These are phyloP conservation scores for Notothenia coriiceps DNA, from an alignment of 2,113 vertebrate genomes.

Conservation along the genomic window DNA sequence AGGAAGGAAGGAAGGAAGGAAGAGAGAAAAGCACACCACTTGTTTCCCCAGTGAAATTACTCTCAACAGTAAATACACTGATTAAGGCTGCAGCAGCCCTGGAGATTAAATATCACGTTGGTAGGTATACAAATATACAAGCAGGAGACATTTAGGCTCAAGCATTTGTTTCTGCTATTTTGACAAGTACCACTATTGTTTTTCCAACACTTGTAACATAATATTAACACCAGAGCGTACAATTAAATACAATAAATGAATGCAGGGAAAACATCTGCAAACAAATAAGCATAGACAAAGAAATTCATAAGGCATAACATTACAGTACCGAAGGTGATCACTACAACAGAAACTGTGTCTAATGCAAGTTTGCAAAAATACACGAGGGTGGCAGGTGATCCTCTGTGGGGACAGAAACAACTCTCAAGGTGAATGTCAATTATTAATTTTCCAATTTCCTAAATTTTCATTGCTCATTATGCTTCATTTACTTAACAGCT, in stretches of 20 bases:
- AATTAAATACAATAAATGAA: constrained; percentile 60
- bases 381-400: constrained; percentile 26
- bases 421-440: constrained; percentile 38
- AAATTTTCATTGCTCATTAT: background rate
- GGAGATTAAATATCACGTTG: constrained; percentile 49
- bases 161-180: constrained; percentile 60
- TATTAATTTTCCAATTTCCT: background rate
- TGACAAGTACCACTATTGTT: constrained; percentile 49
- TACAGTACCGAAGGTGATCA: constrained; percentile 26
- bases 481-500: background rate
- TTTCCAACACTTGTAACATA: constrained; percentile 42
- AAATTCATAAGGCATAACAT: constrained; percentile 41
- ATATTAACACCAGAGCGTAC: constrained; percentile 64
- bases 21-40: constrained; percentile 26
- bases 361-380: constrained; percentile 40
- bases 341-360: constrained; percentile 23
- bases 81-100: constrained; percentile 52
- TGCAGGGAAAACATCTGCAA: constrained; percentile 37
- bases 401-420: constrained; percentile 47
- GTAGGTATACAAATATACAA: constrained; percentile 70
- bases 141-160: constrained; percentile 46
- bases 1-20: constrained; percentile 1
- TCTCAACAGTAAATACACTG: constrained; percentile 37
- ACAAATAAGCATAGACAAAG: constrained; percentile 39
- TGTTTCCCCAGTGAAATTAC: constrained; percentile 50